Evolutionary conservation across 2,113 vertebrate species (phyloP).

Genomic region (Edolisoma coerulescens): DNA sequence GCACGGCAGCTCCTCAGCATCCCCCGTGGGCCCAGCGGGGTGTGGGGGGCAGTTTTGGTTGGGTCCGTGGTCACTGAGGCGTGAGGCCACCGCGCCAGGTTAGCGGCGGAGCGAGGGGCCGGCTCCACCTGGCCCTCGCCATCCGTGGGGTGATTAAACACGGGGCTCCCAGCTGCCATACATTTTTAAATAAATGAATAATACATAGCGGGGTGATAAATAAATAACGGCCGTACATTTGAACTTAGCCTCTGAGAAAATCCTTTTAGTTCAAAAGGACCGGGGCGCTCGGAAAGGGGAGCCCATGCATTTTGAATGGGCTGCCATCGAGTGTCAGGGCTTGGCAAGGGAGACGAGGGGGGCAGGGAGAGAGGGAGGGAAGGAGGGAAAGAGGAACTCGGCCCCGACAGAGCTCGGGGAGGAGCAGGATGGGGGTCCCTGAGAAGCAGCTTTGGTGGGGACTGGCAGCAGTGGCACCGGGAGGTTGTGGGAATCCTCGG

Average conservation of each 20-base stretch:
- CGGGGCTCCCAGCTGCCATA: slow-evolving; percentile 57
- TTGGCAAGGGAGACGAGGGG: not conserved
- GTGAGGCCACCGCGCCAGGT: not conserved
- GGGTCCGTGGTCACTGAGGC: not conserved
- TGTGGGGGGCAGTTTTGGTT: not conserved
- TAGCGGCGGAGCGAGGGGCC: not conserved
- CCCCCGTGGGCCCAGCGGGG: not conserved
- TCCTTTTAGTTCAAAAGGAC: slow-evolving; percentile 61
- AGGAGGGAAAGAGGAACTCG: fast-evolving
- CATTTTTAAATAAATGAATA: slow-evolving; percentile 69
- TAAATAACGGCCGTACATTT: slow-evolving; percentile 61
- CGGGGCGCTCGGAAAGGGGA: not conserved
- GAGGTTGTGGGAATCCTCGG: not conserved
- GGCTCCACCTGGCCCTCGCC: slow-evolving; percentile 34
- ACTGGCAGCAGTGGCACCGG: fast-evolving
- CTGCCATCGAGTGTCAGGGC: slow-evolving; percentile 13
- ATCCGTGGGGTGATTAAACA: slow-evolving; percentile 2
- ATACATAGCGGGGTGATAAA: slow-evolving; percentile 56
- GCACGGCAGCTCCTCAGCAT: not conserved
- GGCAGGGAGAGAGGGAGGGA: not conserved
- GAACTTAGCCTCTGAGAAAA: slow-evolving; percentile 63
- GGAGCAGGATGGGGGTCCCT: not conserved
- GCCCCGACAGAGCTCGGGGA: fast-evolving
- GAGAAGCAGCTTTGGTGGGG: not conserved
- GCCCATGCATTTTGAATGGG: slow-evolving; percentile 49